Conservation (phyloP, 2,888 invertebrate genomes). For the Lutraria lutraria region DNA sequence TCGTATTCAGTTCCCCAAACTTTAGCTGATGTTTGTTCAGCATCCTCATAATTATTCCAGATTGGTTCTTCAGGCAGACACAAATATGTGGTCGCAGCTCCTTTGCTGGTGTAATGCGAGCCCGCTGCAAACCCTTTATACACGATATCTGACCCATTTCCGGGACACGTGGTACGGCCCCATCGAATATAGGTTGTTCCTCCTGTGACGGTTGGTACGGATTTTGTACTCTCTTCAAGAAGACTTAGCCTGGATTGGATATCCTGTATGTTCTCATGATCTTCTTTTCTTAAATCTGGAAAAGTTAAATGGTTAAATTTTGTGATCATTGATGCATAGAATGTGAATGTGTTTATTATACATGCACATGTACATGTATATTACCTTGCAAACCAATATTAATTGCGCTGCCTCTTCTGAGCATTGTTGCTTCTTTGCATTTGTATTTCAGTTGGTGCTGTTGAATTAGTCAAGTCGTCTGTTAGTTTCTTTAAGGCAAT, state of each 20-base stretch:
- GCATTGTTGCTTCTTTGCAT: too few relatives aligned
- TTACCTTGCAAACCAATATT: too few relatives aligned
- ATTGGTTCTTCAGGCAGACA: slow-evolving; percentile 38
- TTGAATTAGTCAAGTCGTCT: too few relatives aligned
- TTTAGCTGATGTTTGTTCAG: neutral
- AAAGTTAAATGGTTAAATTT: neutral
- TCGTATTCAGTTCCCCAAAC: slow-evolving; percentile 45
- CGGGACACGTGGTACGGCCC: slow-evolving; percentile 35
- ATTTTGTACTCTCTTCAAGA: neutral
- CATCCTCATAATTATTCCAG: slow-evolving; percentile 32
- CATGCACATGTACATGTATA: neutral
- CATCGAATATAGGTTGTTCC: slow-evolving; percentile 36
- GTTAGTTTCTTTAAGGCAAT: too few relatives aligned
- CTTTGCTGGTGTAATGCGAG: slow-evolving; percentile 11
- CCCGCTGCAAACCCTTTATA: slow-evolving; percentile 38
- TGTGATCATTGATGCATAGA: neutral
- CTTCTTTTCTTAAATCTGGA: neutral
- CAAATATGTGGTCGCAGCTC: slow-evolving; percentile 30
- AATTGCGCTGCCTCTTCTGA: too few relatives aligned
- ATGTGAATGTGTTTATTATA: too few relatives aligned
- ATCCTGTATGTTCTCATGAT: neutral
- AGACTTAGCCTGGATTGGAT: neutral
- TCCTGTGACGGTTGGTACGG: neutral
- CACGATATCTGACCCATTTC: slow-evolving; percentile 34
- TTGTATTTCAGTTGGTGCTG: too few relatives aligned